phyloP scores from a whole-genome alignment of 2,888 invertebrate genomes.

The Drosophila merina region DNA sequence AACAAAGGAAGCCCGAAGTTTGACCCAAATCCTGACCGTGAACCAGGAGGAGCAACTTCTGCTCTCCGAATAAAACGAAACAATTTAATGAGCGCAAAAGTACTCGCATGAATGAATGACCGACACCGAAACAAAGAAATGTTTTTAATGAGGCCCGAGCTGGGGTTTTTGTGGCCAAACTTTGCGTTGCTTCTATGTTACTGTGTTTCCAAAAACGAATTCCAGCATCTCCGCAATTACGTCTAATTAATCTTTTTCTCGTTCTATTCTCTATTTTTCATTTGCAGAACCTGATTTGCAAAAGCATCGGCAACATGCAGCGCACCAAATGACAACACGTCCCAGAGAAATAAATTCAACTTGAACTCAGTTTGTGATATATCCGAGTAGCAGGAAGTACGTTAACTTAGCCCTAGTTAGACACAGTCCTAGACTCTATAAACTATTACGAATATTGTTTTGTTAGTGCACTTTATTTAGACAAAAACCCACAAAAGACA shows the following conservation, averaged over 20 bases:
- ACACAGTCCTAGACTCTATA: slow-evolving; percentile 18
- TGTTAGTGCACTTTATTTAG: slow-evolving; percentile 37
- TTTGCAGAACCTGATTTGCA: slow-evolving; percentile 58
- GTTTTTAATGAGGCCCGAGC: slow-evolving; percentile 41
- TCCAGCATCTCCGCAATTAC: slow-evolving; percentile 21
- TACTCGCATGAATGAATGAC: slow-evolving; percentile 39
- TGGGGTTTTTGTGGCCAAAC: slow-evolving; percentile 28
- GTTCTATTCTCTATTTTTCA: slow-evolving; percentile 18
- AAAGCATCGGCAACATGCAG: slow-evolving; percentile 68
- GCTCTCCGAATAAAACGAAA: slow-evolving; percentile 37
- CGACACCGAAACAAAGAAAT: slow-evolving; percentile 19
- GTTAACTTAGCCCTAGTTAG: slow-evolving; percentile 44
- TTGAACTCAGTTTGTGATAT: slow-evolving; percentile 80
- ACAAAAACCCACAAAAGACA: slow-evolving; percentile 42
- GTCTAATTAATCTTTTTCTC: slow-evolving; percentile 33
- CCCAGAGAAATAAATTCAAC: slow-evolving; percentile 54
- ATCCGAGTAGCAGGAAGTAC: slow-evolving; percentile 75
- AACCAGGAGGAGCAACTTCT: slow-evolving; percentile 14
- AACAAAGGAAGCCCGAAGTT: slow-evolving; percentile 14
- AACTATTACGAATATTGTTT: slow-evolving; percentile 24
- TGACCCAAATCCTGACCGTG: slow-evolving; percentile 24
- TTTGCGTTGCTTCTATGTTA: slow-evolving; percentile 23
- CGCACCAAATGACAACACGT: slow-evolving; percentile 80
- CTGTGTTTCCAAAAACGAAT: slow-evolving; percentile 17
- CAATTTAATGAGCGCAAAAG: slow-evolving; percentile 62